Evolutionary conservation across 2,113 vertebrate genomes (phyloP), one percentile per base, ranked within the genome.

Genomic region (Pelmatolapia mariae): DNA sequence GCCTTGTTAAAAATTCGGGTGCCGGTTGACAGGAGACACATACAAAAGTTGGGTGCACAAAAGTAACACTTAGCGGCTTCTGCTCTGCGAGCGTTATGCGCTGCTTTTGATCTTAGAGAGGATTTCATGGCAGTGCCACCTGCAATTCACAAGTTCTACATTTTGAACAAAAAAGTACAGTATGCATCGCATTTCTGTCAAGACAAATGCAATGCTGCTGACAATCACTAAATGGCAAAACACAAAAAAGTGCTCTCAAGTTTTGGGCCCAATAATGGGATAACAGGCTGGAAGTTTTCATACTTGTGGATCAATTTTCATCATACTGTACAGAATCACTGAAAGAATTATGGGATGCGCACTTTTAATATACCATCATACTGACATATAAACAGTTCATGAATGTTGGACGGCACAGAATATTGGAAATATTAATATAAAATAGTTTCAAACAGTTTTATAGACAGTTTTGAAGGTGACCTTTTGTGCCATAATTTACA

Each of bases 1-100:
- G 73, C 78, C 85, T 88, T 80, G 89, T 90, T 84, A 85, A 80
- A 89, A 80, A 47, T 84, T 76, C 80, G n/a, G 54, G 19, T 53
- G 90, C n/a, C 19, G 9, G 59, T 79, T 87, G 90, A 90, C 29
- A 81, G n/a, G 73, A 84, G 40, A 53, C 84, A 26, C 87, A 38
- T 8, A 29, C 43, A 36, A 15, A 84, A 8, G 22, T 3, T 8
- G 4, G 19, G 8, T 13, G 66, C 63, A 80, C 29, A n/a, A 29
- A 76, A 82, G 82, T 31, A 88, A 84, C 68, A 52, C 87, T 83
- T 26, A 85, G 43, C 19, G 26, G 15, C 76, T 73, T 29, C 33
- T 81, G 84, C 73, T 59, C 47, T 40, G 52, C 5, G 5, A 45
- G 45, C 38, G 8, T 24, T 26, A 9, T n/a, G 26, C 52, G 3